Evolutionary conservation across 2,797 vertebrate species (phyloP).

Genomic region (Poeciliopsis infans): DNA sequence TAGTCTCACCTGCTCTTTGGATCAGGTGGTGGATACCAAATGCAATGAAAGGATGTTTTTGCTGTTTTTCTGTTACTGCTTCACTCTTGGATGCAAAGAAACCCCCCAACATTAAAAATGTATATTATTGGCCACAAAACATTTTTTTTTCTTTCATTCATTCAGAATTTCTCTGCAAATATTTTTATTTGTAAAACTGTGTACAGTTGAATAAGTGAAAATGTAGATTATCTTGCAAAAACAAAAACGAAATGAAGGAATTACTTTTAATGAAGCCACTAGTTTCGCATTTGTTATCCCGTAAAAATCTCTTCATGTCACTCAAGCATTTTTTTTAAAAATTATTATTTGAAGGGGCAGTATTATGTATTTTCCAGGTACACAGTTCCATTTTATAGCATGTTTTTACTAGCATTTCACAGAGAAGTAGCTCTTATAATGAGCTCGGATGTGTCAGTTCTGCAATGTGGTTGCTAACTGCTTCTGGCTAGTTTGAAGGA

Average conservation of each 20-base stretch:
- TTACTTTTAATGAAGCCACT: not conserved
- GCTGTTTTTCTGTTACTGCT: conserved; percentile 65
- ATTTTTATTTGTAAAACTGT: not conserved
- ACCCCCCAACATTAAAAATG: conserved; percentile 41
- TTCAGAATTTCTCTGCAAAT: not conserved
- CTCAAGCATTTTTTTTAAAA: too few relatives aligned
- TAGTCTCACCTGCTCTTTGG: not conserved
- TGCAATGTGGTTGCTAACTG: too few relatives aligned
- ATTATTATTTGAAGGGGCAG: too few relatives aligned
- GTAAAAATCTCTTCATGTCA: not conserved
- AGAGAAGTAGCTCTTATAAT: too few relatives aligned
- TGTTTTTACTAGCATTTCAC: too few relatives aligned
- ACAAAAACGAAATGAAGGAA: not conserved
- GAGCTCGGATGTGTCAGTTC: too few relatives aligned
- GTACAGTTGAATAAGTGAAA: not conserved
- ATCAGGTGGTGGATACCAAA: conserved; percentile 25
- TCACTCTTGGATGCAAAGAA: conserved; percentile 64
- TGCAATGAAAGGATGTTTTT: conserved; percentile 38
- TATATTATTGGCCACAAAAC: conserved; percentile 44
- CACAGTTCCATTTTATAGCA: too few relatives aligned
- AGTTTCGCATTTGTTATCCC: not conserved
- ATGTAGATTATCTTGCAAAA: not conserved
- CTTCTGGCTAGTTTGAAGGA: too few relatives aligned
- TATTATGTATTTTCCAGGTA: too few relatives aligned
- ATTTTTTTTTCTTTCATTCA: conserved; percentile 1